Percentiles rank a stretch among this genome's conserved stretches.
Evolutionary conservation across 2,797 vertebrate genomes (phyloP).

Genomic region (Basileuterus tristriatus): DNA sequence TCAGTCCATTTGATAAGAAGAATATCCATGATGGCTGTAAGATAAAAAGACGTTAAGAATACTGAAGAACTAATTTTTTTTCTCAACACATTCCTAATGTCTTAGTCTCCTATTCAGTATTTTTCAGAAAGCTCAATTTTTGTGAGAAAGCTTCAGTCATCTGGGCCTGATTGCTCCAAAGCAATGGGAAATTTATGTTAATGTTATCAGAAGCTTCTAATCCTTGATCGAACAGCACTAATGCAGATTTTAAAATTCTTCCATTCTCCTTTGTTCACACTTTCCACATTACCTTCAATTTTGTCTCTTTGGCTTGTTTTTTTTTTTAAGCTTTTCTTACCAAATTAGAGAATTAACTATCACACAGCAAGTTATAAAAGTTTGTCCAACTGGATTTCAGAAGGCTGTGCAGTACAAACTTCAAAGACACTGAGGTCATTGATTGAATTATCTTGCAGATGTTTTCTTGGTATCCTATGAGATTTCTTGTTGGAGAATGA

Average conservation of each 20-base stretch:
- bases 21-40: not conserved
- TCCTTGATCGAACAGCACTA: not conserved
- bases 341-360: not conserved
- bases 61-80: not conserved
- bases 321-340: not conserved
- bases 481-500: not conserved
- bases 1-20: not conserved
- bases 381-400: not conserved
- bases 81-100: not conserved
- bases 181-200: not conserved
- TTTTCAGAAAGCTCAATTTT: not conserved
- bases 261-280: not conserved
- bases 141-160: not conserved
- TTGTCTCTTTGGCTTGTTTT: not conserved
- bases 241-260: conserved; percentile 14
- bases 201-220: not conserved
- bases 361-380: not conserved
- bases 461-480: not conserved
- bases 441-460: conserved; percentile 20
- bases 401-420: not conserved
- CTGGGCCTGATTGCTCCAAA: not conserved
- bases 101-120: not conserved
- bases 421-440: not conserved
- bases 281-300: not conserved
- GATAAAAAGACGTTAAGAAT: not conserved